A percentile compares a stretch with the other conserved stretches of the same genome.
Conservation (phyloP, 2,113 vertebrate genomes). For the zebrafish (Danio rerio) region GRCz12tu NC_133196.1:33456001-33456500, state of each 20-base stretch:
- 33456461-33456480: too few species aligned
- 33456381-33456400: not conserved
- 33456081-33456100: not conserved
- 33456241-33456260: not conserved
- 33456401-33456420: not conserved
- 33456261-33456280: slow-evolving; percentile 91
- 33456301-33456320: not conserved
- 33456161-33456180: not conserved
- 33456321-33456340: not conserved
- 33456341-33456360: not conserved
- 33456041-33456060: not conserved
- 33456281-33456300: slow-evolving; percentile 77
- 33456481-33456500: not conserved
- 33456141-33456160: too few species aligned
- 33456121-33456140: too few species aligned
- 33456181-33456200: not conserved
- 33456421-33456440: not conserved
- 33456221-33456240: too few species aligned
- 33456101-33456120: too few species aligned
- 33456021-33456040: not conserved
- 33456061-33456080: not conserved
- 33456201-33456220: not conserved
- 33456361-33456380: not conserved
- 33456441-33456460: not conserved
- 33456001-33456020: not conserved